Percentiles rank a stretch among this genome's conserved stretches.
phyloP scores from a whole-genome alignment of 92 coral and sea anemone genomes.

The Phymanthus crucifer region DNA sequence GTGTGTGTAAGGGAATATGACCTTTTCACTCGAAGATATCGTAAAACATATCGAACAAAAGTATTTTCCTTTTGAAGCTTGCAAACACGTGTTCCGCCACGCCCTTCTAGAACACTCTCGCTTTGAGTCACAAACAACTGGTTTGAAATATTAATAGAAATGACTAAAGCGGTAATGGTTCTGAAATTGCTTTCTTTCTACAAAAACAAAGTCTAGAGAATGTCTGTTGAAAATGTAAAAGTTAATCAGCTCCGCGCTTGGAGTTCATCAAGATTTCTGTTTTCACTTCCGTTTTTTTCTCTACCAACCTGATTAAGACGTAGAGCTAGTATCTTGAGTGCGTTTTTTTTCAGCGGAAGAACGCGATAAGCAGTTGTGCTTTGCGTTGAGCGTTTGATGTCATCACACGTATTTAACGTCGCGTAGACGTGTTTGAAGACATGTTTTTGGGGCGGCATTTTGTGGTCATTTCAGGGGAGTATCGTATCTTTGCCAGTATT shows the following conservation, averaged over 20 bases:
- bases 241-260: not conserved
- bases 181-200: not conserved
- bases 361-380: not conserved
- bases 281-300: not conserved
- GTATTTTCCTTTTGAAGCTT: not conserved
- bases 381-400: not conserved
- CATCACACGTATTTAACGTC: no score
- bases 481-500: no score
- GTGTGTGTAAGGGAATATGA: not conserved
- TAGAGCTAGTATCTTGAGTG: not conserved
- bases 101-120: not conserved
- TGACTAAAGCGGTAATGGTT: not conserved
- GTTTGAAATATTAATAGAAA: not conserved
- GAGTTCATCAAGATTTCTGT: not conserved
- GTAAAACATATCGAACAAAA: not conserved
- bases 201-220: not conserved
- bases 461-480: no score
- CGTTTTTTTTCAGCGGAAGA: not conserved
- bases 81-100: not conserved
- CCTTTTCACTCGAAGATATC: not conserved
- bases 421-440: no score
- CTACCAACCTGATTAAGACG: not conserved
- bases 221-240: not conserved
- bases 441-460: no score
- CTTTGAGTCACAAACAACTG: not conserved